phyloP scores from a whole-genome alignment of 2,113 vertebrate genomes.

The Cacatua alba region DNA sequence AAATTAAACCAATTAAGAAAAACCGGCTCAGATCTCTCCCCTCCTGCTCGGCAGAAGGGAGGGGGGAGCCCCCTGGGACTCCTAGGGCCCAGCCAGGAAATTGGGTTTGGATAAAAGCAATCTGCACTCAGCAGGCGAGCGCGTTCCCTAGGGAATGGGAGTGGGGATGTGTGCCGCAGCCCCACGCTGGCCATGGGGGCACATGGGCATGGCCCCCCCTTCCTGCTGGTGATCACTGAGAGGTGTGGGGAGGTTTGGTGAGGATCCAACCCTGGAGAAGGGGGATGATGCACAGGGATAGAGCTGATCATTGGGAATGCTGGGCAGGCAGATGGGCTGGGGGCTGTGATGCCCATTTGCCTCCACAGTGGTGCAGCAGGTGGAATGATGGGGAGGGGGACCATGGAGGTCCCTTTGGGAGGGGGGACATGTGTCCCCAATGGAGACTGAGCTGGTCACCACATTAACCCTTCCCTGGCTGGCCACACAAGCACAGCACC shows the following conservation, averaged over 20 bases:
- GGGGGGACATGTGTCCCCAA: rapidly evolving
- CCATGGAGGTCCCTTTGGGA: background rate
- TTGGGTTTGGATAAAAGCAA: slow-evolving; percentile 38
- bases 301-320: rapidly evolving
- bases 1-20: slow-evolving; percentile 78
- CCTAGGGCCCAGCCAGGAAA: background rate
- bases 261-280: background rate
- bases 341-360: background rate
- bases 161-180: background rate
- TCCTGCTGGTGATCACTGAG: background rate
- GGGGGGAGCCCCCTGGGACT: background rate
- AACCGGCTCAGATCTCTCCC: slow-evolving; percentile 32
- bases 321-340: background rate
- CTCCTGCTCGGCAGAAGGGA: background rate
- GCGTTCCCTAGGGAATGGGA: background rate
- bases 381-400: background rate
- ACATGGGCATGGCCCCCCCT: background rate
- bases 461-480: background rate
- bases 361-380: rapidly evolving
- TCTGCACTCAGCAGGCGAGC: background rate
- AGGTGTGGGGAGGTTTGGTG: background rate
- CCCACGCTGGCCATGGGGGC: rapidly evolving
- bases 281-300: background rate
- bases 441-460: rapidly evolving
- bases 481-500: background rate